Conservation (phyloP, 2,888 invertebrate genomes). For the Aporophyla lueneburgensis region DNA sequence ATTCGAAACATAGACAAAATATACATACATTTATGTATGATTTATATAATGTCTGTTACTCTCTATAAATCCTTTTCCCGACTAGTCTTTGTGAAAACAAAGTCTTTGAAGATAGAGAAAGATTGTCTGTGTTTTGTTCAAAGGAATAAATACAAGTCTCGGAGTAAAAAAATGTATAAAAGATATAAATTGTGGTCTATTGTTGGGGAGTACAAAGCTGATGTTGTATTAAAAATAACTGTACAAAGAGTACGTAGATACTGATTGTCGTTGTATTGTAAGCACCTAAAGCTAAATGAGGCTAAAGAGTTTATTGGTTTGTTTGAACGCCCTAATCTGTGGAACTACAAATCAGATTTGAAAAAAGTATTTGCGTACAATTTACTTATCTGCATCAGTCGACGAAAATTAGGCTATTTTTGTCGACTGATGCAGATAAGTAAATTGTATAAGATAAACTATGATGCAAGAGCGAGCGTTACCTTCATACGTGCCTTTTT, state of each 20-base stretch:
- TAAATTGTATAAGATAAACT: neutral
- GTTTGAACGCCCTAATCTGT: no score
- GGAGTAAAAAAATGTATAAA: slow-evolving; percentile 62
- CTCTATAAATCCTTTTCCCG: slow-evolving; percentile 62
- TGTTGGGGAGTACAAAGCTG: slow-evolving; percentile 60
- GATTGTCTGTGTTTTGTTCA: slow-evolving; percentile 76
- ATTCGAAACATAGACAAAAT: neutral
- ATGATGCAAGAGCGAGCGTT: neutral
- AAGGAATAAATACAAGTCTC: slow-evolving; percentile 73
- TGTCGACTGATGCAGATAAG: neutral
- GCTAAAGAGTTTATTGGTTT: no score
- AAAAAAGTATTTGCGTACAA: no score
- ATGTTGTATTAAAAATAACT: slow-evolving; percentile 49
- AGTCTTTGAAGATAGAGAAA: slow-evolving; percentile 79
- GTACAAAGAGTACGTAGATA: neutral
- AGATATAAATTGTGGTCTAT: slow-evolving; percentile 68
- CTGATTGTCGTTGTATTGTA: neutral
- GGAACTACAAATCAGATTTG: no score
- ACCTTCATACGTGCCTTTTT: neutral
- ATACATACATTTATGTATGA: neutral
- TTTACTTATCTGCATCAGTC: no score
- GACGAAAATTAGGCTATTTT: no score
- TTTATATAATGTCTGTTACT: slow-evolving; percentile 32
- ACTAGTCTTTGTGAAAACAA: slow-evolving; percentile 76
- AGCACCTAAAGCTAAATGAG: neutral